Evolutionary conservation across 2,113 vertebrate species (phyloP).

Genomic region (Lagopus leucura): DNA sequence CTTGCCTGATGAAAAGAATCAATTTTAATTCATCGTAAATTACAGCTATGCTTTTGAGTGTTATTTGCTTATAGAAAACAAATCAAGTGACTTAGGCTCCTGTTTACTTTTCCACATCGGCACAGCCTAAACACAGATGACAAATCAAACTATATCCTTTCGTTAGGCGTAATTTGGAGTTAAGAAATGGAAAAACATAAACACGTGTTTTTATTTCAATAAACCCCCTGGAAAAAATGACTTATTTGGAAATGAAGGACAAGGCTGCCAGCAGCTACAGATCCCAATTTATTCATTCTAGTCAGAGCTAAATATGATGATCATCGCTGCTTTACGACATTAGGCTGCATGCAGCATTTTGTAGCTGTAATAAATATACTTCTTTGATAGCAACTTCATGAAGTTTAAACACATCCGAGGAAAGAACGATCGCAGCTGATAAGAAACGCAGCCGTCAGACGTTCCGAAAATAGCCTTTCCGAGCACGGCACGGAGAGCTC

Average conservation of each 20-base stretch:
- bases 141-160: slow-evolving; percentile 61
- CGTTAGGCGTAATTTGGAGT: slow-evolving; percentile 53
- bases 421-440: neutral
- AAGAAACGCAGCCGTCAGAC: neutral
- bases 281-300: slow-evolving; percentile 3
- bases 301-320: slow-evolving; percentile 14
- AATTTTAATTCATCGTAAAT: slow-evolving; percentile 87
- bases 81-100: slow-evolving; percentile 72
- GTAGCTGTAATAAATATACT: neutral
- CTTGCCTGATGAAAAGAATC: slow-evolving; percentile 87
- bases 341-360: neutral
- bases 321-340: neutral
- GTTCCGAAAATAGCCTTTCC: neutral
- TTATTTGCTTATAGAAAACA: slow-evolving; percentile 81
- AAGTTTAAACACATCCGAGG: slow-evolving; percentile 26
- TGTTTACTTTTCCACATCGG: slow-evolving; percentile 72
- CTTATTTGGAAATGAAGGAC: slow-evolving; percentile 36
- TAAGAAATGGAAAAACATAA: slow-evolving; percentile 35
- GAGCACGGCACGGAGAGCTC: neutral
- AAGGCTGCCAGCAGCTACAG: slow-evolving; percentile 11
- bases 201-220: slow-evolving; percentile 58
- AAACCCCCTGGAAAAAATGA: neutral
- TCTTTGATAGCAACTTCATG: slow-evolving; percentile 44
- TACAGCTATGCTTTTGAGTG: slow-evolving; percentile 82
- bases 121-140: slow-evolving; percentile 56